Percentiles rank a stretch among this genome's conserved stretches.
These are phyloP conservation scores for Aythya fuligula DNA, from an alignment of 2,797 vertebrate genomes.

Conservation along the genomic window DNA sequence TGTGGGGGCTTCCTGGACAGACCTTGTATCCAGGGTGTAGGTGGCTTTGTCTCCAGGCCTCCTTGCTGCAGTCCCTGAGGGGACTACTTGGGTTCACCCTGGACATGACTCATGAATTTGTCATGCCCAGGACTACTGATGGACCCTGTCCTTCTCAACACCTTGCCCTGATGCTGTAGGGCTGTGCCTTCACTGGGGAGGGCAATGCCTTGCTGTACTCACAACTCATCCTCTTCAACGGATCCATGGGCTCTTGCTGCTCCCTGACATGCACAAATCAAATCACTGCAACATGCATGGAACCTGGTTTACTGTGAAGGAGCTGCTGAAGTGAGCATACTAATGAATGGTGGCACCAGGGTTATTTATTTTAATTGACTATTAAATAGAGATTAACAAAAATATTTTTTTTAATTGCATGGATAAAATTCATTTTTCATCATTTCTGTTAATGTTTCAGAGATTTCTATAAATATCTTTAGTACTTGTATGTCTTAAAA, in stretches of 20 bases:
- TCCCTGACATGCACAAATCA: neutral
- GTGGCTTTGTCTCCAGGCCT: neutral
- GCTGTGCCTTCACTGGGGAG: neutral
- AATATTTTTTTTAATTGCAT: neutral
- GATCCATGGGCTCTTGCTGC: neutral
- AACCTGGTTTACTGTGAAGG: neutral
- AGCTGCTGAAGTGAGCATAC: neutral
- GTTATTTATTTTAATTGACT: neutral
- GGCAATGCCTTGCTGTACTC: neutral
- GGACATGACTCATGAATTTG: neutral
- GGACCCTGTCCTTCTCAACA: neutral
- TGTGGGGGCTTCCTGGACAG: neutral
- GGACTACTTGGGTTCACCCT: neutral
- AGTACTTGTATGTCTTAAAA: neutral
- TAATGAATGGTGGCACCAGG: neutral
- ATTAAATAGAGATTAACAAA: neutral
- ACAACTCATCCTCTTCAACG: neutral
- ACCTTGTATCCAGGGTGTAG: neutral
- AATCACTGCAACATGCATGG: fast-evolving
- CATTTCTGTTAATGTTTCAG: neutral
- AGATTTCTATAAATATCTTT: neutral
- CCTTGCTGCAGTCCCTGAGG: neutral
- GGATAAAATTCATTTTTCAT: neutral
- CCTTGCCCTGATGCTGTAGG: neutral
- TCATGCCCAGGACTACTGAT: neutral